Conservation (phyloP, 2,113 vertebrate species). For the Apaloderma vittatum region DNA sequence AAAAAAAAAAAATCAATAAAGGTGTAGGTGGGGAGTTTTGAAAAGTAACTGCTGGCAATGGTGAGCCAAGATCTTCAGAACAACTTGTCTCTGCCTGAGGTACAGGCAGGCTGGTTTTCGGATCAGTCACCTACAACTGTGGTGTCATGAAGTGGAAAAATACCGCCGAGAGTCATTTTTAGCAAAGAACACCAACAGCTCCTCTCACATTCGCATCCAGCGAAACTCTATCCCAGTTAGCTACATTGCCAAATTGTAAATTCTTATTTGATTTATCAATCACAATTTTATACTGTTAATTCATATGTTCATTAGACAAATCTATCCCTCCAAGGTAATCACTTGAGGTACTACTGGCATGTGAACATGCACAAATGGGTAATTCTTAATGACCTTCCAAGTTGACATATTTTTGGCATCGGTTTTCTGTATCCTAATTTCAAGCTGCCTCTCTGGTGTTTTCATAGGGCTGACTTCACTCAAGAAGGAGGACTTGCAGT, state of each 20-base stretch:
- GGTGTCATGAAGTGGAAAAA: constrained; percentile 49
- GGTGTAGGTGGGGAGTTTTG: background rate
- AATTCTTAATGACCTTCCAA: constrained; percentile 70
- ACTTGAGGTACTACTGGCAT: constrained; percentile 62
- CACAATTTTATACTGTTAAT: constrained; percentile 55
- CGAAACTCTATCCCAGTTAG: constrained; percentile 26
- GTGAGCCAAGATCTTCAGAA: constrained; percentile 49
- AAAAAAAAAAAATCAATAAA: background rate
- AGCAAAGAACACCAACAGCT: constrained; percentile 51
- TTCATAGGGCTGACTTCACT: background rate
- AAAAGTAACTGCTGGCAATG: constrained; percentile 38
- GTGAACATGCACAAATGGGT: constrained; percentile 63
- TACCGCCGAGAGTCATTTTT: constrained; percentile 10
- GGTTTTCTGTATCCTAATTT: constrained; percentile 59
- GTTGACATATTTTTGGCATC: constrained; percentile 68
- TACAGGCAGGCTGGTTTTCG: constrained; percentile 30
- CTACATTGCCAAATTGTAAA: constrained; percentile 29
- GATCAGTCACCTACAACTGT: constrained; percentile 64
- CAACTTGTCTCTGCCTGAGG: constrained; percentile 37
- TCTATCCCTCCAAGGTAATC: constrained; percentile 62
- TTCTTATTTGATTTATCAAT: constrained; percentile 64
- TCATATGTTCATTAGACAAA: constrained; percentile 57
- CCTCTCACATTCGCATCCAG: constrained; percentile 28
- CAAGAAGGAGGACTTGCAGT: background rate
- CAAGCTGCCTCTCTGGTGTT: constrained; percentile 63